Percentiles rank a stretch among this genome's conserved stretches.
phyloP scores from a whole-genome alignment of 2,888 invertebrate species.

The Dichetophora obliterata region DNA sequence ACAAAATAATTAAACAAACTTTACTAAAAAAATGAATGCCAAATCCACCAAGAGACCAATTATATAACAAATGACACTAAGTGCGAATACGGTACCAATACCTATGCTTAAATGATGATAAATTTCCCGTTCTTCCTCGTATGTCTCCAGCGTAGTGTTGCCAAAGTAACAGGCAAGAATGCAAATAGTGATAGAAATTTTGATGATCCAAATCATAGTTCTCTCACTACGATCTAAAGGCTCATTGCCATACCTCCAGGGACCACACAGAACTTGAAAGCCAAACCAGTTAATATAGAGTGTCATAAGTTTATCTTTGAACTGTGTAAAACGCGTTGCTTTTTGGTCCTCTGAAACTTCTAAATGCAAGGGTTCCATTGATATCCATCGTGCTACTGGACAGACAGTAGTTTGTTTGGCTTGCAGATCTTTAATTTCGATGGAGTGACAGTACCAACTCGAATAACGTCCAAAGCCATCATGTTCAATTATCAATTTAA shows the following conservation, averaged over 20 bases:
- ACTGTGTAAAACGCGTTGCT: constrained; percentile 6
- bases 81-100: constrained; percentile 33
- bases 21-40: not conserved
- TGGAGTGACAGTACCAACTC: constrained; percentile 55
- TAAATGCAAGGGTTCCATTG: constrained; percentile 19
- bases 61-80: constrained; percentile 41
- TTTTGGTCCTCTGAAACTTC: not conserved
- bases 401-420: constrained; percentile 45
- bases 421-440: constrained; percentile 49
- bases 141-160: constrained; percentile 48
- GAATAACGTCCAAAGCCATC: constrained; percentile 56
- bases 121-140: constrained; percentile 51
- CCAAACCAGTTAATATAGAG: constrained; percentile 47
- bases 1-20: no score
- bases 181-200: constrained; percentile 38
- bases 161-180: constrained; percentile 47
- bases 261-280: constrained; percentile 46
- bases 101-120: constrained; percentile 46
- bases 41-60: constrained; percentile 38
- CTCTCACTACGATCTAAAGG: constrained; percentile 47
- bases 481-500: constrained; percentile 45
- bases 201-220: constrained; percentile 44
- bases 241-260: constrained; percentile 40
- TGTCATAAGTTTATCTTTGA: not conserved
- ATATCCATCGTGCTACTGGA: constrained; percentile 49